Base-by-base conservation (phyloP, 1,140 invertebrate species). In the Pygmarrhopalites habei region DNA sequence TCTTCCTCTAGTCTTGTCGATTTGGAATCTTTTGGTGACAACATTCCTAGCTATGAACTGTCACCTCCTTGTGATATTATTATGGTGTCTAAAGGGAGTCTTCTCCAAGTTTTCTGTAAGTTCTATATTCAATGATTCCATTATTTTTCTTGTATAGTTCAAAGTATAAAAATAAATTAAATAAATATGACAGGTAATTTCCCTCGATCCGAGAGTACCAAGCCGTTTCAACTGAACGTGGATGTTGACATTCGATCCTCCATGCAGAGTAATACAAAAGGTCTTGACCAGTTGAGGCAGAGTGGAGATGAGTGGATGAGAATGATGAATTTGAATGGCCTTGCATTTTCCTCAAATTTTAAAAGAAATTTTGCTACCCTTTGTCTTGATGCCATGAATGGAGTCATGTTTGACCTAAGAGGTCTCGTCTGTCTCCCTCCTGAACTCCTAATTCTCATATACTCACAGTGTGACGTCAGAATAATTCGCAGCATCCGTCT, bases 161-260 rank as follows among this genome's bases (percentile, higher is more conserved):
- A 46, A 46, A 21, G 7, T 46, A 3, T 10, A 21, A n/a, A 14
- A n/a, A n/a, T 19, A 46, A n/a, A n/a, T n/a, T n/a, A n/a, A n/a
- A n/a, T n/a, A n/a, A n/a, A n/a, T n/a, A n/a, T n/a, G 7, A 7
- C 25, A 52, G 49, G 49, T 52, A 52, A 52, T 28, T 52, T 52
- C 28, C 28, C 28, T 26, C 23, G 49, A 10, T 52, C 49, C 12
- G 49, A 25, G 25, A 7, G 5, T 52, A 14, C 15, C 5, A 52
- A 52, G n/a, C 49, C 49, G 7, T 52, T 52, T 29, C 49, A 52
- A 28, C 14, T 52, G 14, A 52, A 25, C 28, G 14, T 52, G 3
- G 21, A 52, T 17, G 14, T 52, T 4, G 49, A 52, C n/a, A 26
- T 52, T 26, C 14, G 25, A 29, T 15, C 23, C 4, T 26, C 14